Evolutionary conservation across 2,113 vertebrate species (phyloP), one percentile per base, ranked within the genome.

Genomic region (Python bivittatus): DNA sequence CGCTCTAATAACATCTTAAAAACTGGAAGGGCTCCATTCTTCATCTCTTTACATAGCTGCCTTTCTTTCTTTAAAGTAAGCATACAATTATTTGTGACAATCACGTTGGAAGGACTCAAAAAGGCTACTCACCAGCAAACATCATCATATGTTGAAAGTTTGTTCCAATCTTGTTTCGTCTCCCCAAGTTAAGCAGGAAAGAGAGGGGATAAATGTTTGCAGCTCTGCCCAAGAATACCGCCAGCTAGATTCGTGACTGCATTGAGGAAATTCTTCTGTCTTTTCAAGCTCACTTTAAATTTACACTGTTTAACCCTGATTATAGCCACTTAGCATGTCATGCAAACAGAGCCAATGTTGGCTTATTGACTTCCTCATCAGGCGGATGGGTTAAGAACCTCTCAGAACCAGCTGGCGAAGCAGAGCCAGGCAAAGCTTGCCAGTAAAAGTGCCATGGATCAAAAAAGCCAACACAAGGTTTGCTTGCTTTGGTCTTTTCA

Each of bases 101-200:
- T 15, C 1, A 1, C 6, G 33, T 29, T 42, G 12, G n/a, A 54
- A 64, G 48, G 58, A 58, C 1, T 3, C 15, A 83, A 38, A 91
- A 9, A 3, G 52, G 25, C 8, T 1, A 96, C 96, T 0, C 94
- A 99, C 99, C 99, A 91, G 99, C 99, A 98, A 99, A 99, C 99
- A 99, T 99, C 99, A 99, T 99, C 99, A 99, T 99, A 95, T 99
- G 99, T 96, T 99, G 99, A 94, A 99, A 98, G 97, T 99, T 99
- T 53, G 98, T 98, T 95, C 98, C 97, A 54, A 99, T 99, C 97
- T 99, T 99, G 97, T 99, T 98, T 96, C 98, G 98, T 94, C 99
- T 98, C 44, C 99, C 99, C 97, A 99, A 92, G 97, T 99, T 99
- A 89, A 99, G 98, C 94, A 99, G 98, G 94, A 99, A 98, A n/a